Conservation (phyloP, 2,113 vertebrate genomes). For the Rafetus swinhoei region DNA sequence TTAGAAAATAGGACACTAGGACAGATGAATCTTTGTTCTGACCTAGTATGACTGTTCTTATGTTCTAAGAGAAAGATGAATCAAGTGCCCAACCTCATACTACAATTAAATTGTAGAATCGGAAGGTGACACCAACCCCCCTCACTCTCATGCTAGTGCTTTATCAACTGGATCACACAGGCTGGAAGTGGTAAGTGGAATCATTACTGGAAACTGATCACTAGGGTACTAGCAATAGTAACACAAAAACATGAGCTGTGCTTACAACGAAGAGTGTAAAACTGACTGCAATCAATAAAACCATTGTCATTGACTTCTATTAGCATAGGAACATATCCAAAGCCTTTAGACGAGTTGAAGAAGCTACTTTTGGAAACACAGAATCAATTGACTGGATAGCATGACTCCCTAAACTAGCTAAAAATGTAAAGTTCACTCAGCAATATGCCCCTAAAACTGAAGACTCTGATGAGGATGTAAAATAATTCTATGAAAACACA, state of each 20-base stretch:
- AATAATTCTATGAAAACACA: too few species aligned
- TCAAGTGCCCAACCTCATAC: fast-evolving
- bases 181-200: too few species aligned
- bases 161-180: too few species aligned
- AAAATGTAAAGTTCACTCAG: too few species aligned
- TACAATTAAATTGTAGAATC: fast-evolving
- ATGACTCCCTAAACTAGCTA: fast-evolving
- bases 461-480: too few species aligned
- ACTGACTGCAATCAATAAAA: background rate
- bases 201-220: background rate
- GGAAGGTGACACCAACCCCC: too few species aligned
- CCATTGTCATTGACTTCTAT: fast-evolving
- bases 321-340: fast-evolving
- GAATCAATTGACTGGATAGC: background rate
- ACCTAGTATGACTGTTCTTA: too few species aligned
- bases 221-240: background rate
- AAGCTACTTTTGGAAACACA: background rate
- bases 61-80: background rate
- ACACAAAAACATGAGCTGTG: background rate
- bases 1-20: too few species aligned
- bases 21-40: too few species aligned
- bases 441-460: too few species aligned
- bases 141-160: too few species aligned
- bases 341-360: fast-evolving
- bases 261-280: background rate